A percentile compares a stretch with the other conserved stretches of the same genome.
Conservation (phyloP, 2,888 invertebrate genomes). For the Erebia palarica region DNA sequence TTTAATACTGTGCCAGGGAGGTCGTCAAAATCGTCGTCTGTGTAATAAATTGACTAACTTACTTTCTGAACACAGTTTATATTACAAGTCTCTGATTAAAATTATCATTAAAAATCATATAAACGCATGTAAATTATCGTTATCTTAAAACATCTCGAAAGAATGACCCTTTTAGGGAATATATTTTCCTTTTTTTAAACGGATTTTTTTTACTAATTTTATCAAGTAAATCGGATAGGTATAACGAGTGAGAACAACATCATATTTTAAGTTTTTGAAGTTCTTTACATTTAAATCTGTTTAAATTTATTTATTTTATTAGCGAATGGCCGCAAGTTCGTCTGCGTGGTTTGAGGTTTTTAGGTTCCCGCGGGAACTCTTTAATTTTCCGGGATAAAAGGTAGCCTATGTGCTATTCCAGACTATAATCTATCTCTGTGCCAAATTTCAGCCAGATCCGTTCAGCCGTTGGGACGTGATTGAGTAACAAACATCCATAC, state of each 20-base stretch:
- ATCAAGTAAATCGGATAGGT: not conserved
- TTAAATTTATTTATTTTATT: too few relatives aligned
- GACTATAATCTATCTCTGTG: too few relatives aligned
- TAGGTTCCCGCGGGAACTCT: too few relatives aligned
- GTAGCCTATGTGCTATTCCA: too few relatives aligned
- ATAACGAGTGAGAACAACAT: not conserved
- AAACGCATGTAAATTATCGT: not conserved
- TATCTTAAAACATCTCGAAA: not conserved
- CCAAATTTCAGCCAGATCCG: too few relatives aligned
- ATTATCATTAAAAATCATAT: not conserved
- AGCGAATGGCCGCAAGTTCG: too few relatives aligned
- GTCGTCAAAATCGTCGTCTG: not conserved
- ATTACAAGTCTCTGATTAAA: not conserved
- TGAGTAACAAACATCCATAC: too few relatives aligned
- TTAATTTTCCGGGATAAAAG: too few relatives aligned
- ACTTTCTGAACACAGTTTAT: not conserved
- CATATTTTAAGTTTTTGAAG: not conserved
- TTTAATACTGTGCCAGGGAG: too few relatives aligned
- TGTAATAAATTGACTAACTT: conserved; percentile 6
- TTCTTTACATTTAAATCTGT: not conserved
- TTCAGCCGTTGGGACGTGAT: too few relatives aligned
- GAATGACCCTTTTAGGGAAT: not conserved
- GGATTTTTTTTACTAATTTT: not conserved
- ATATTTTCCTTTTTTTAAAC: not conserved
- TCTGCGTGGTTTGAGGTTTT: too few relatives aligned